These are phyloP conservation scores for Valencia hispanica DNA, from an alignment of 2,797 vertebrate genomes.

Conservation along the genomic window DNA sequence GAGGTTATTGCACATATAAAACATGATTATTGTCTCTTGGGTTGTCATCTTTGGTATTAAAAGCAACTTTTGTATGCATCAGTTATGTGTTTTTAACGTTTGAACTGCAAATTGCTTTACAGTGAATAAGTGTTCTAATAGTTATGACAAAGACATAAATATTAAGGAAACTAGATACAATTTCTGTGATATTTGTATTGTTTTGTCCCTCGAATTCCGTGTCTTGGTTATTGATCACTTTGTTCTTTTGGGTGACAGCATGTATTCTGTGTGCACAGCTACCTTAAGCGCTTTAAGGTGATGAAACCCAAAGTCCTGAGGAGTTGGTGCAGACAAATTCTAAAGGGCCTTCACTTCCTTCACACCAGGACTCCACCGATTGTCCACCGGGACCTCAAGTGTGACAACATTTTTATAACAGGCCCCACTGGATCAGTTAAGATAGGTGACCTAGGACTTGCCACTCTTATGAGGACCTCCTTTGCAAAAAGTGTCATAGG, in stretches of 20 bases:
- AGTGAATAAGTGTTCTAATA: neutral
- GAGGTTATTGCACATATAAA: neutral
- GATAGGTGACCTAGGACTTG: constrained; percentile 94
- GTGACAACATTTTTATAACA: constrained; percentile 98
- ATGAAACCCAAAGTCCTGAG: constrained; percentile 97
- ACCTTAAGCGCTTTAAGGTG: constrained; percentile 96
- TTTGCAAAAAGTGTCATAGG: constrained; percentile 98
- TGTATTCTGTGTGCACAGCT: constrained; percentile 75
- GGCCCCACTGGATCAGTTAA: constrained; percentile 97
- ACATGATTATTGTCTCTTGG: neutral
- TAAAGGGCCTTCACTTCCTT: constrained; percentile 95
- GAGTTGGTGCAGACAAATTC: constrained; percentile 96
- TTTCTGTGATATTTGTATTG: neutral
- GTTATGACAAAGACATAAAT: neutral
- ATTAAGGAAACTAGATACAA: neutral
- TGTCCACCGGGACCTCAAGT: constrained; percentile 96
- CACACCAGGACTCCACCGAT: constrained; percentile 95
- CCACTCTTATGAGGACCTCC: constrained; percentile 94
- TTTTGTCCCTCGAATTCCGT: constrained; percentile 5
- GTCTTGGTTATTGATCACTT: neutral
- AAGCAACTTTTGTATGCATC: neutral
- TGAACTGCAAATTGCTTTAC: neutral
- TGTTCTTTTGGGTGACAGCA: neutral
- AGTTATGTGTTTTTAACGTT: neutral
- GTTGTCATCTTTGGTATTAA: constrained; percentile 2